Conservation (phyloP, 2,888 invertebrate genomes). For the Hedya salicella region DNA sequence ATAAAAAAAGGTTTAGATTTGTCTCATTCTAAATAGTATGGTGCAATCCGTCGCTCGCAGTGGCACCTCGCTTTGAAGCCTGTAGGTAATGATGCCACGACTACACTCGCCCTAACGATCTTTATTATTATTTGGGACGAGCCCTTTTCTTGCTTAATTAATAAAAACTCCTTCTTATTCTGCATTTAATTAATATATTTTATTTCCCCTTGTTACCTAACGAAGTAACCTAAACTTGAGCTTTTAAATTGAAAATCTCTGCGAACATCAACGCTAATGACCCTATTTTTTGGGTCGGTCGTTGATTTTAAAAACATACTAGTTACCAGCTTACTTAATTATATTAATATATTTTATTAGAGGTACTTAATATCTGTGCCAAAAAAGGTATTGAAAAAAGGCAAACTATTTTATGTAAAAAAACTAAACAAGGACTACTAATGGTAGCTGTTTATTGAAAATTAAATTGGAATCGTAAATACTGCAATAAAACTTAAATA, state of each 20-base stretch:
- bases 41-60: constrained; percentile 50
- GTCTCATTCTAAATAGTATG: too few species aligned
- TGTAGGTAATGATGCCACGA: constrained; percentile 77
- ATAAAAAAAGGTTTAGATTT: too few species aligned
- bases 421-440: too few species aligned
- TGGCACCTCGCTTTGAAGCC: constrained; percentile 51
- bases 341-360: too few species aligned
- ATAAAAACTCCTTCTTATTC: constrained; percentile 75
- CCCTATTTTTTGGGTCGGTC: not conserved
- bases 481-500: too few species aligned
- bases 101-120: constrained; percentile 79
- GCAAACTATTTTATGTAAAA: too few species aligned
- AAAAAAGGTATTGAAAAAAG: too few species aligned
- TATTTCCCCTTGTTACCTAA: constrained; percentile 32
- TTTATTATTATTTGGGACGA: constrained; percentile 78
- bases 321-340: too few species aligned
- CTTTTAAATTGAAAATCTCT: constrained; percentile 7
- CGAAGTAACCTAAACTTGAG: constrained; percentile 13
- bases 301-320: too few species aligned
- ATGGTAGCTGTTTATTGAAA: too few species aligned
- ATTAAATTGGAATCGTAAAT: too few species aligned
- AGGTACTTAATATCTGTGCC: too few species aligned
- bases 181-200: constrained; percentile 53
- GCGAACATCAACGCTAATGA: not conserved
- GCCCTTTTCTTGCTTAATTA: constrained; percentile 80